These are phyloP conservation scores for Desoria tigrina DNA, from an alignment of 2,888 invertebrate species.

Conservation along the genomic window DNA sequence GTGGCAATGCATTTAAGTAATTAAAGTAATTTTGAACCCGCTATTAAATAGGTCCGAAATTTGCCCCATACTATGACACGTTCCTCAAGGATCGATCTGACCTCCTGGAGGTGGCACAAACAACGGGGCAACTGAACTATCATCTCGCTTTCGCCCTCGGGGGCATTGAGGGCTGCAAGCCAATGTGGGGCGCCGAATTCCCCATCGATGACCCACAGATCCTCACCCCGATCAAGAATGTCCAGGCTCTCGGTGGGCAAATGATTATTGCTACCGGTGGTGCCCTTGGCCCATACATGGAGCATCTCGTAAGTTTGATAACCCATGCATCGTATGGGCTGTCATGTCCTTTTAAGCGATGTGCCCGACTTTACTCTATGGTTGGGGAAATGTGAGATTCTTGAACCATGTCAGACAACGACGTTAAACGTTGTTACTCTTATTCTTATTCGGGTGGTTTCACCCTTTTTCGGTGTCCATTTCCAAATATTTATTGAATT, in stretches of 20 bases:
- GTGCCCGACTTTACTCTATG: too few relatives aligned
- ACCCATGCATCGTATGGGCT: too few relatives aligned
- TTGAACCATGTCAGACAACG: too few relatives aligned
- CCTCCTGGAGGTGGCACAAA: constrained; percentile 22
- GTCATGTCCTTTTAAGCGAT: too few relatives aligned
- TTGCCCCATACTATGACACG: constrained; percentile 16
- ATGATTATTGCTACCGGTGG: constrained; percentile 47
- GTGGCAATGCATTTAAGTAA: too few relatives aligned
- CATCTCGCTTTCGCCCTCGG: constrained; percentile 49
- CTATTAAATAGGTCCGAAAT: constrained; percentile 5
- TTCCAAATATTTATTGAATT: too few relatives aligned
- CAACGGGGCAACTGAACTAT: constrained; percentile 40
- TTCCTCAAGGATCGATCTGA: neutral
- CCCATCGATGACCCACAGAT: constrained; percentile 42
- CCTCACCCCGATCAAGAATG: constrained; percentile 36
- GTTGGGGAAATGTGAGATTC: too few relatives aligned
- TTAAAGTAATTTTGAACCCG: neutral
- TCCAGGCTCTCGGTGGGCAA: constrained; percentile 44
- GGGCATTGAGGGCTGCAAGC: constrained; percentile 31
- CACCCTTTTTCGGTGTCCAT: too few relatives aligned
- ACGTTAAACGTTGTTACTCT: too few relatives aligned
- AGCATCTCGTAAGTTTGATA: too few relatives aligned
- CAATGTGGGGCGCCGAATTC: constrained; percentile 43
- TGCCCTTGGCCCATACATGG: constrained; percentile 48
- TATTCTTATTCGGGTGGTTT: too few relatives aligned